Percentiles rank a stretch among this genome's conserved stretches.
Conservation (phyloP, 2,113 vertebrate species). For the Siniperca chuatsi region DNA sequence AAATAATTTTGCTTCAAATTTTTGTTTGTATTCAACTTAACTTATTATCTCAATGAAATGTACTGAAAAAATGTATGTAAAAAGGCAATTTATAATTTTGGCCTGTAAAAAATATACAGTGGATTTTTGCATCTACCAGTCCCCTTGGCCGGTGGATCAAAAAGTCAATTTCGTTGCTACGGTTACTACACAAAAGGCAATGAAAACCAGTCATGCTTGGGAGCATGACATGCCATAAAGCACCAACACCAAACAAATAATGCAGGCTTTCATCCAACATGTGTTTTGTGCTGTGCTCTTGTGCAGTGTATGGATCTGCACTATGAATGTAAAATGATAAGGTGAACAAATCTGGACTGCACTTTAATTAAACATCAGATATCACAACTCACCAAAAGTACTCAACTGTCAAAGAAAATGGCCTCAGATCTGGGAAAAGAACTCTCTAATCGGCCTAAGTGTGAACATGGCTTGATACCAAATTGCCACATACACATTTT, state of each 20-base stretch:
- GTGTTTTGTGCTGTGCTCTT: background rate
- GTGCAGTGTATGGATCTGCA: background rate
- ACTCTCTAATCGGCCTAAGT: background rate
- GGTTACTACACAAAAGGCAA: slow-evolving; percentile 12
- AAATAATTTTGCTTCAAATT: too few species aligned
- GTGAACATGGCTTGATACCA: background rate
- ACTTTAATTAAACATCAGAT: background rate
- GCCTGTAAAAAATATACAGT: too few species aligned
- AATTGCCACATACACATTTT: background rate
- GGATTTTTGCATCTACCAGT: too few species aligned
- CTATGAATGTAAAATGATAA: background rate
- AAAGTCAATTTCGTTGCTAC: background rate
- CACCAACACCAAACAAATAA: slow-evolving; percentile 14
- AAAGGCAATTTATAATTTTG: too few species aligned
- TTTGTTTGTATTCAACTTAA: too few species aligned
- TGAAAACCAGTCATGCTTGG: slow-evolving; percentile 4
- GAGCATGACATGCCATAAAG: background rate
- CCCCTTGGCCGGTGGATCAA: too few species aligned
- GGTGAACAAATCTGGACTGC: background rate
- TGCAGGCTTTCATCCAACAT: background rate
- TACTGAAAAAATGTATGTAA: too few species aligned
- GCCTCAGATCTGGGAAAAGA: background rate
- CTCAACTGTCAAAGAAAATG: background rate
- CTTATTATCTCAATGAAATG: too few species aligned
- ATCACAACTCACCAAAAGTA: background rate